Conservation (phyloP, 2,113 vertebrate species). For the Agapornis roseicollis region DNA sequence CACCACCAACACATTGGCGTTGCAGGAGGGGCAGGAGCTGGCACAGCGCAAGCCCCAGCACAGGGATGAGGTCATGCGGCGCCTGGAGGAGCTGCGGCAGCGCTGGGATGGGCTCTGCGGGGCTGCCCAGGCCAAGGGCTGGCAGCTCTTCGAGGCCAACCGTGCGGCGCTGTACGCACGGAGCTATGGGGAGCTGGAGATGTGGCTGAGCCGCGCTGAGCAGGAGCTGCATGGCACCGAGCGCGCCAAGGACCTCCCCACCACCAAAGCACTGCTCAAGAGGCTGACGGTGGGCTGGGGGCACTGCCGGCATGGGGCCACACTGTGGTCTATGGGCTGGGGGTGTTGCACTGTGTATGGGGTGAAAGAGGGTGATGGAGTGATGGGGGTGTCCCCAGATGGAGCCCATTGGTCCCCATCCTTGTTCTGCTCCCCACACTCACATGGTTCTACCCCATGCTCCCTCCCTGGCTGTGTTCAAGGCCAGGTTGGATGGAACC, state of each 20-base stretch:
- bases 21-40: constrained; percentile 86
- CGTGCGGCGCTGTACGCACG: constrained; percentile 84
- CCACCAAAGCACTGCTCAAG: constrained; percentile 89
- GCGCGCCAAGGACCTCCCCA: constrained; percentile 87
- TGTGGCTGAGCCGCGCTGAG: constrained; percentile 82
- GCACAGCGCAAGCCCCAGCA: constrained; percentile 83
- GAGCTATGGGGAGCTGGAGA: constrained; percentile 83
- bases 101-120: constrained; percentile 83
- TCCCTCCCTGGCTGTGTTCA: neutral
- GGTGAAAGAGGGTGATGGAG: neutral
- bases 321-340: neutral
- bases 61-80: constrained; percentile 70
- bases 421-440: fast-evolving
- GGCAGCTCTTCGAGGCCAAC: constrained; percentile 85
- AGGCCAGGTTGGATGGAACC: neutral
- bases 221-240: constrained; percentile 83
- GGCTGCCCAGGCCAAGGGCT: constrained; percentile 82
- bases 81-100: constrained; percentile 77
- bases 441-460: neutral
- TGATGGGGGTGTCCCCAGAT: fast-evolving
- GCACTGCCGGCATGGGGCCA: too few species aligned
- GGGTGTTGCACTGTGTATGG: too few species aligned
- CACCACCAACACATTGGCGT: neutral
- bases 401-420: fast-evolving
- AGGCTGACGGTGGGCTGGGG: constrained; percentile 80